A percentile compares a stretch with the other conserved stretches of the same genome.
Evolutionary conservation across 2,888 invertebrate genomes (phyloP).

Genomic region (Eupithecia pulchellata): DNA sequence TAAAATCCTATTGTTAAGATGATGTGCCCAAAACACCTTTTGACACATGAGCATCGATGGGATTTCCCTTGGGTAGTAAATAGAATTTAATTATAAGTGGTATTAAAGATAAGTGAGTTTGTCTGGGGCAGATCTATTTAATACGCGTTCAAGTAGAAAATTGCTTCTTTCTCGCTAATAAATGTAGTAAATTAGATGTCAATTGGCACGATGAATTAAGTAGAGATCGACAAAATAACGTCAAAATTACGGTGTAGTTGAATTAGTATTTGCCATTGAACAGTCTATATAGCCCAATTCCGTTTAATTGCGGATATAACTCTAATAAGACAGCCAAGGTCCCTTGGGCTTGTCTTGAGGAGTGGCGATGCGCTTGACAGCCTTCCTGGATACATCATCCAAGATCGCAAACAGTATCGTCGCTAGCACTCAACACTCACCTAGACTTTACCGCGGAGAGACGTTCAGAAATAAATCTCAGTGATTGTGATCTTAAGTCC

Average conservation of each 20-base stretch:
- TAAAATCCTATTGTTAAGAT: constrained; percentile 35
- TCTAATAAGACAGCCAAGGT: constrained; percentile 73
- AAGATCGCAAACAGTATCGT: constrained; percentile 65
- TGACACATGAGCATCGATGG: constrained; percentile 42
- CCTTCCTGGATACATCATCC: constrained; percentile 59
- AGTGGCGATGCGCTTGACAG: constrained; percentile 68
- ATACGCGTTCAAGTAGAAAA: constrained; percentile 44
- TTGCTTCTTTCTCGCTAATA: constrained; percentile 44
- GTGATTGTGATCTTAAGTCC: constrained; percentile 23
- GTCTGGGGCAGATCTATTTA: constrained; percentile 33
- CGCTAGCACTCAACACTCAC: constrained; percentile 67
- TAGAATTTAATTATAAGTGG: no score
- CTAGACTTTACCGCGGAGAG: constrained; percentile 61
- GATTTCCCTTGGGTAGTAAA: constrained; percentile 40
- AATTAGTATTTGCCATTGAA: constrained; percentile 52
- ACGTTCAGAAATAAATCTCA: constrained; percentile 48
- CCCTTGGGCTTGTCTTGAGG: constrained; percentile 68
- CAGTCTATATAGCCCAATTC: constrained; percentile 54
- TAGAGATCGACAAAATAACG: constrained; percentile 1
- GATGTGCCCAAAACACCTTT: constrained; percentile 37
- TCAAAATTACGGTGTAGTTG: constrained; percentile 5
- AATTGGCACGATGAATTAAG: constrained; percentile 18
- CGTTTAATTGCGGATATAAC: constrained; percentile 59
- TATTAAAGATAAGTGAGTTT: constrained; percentile 47
- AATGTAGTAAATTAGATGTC: constrained; percentile 37